Evolutionary conservation across 2,113 vertebrate genomes (phyloP).

Genomic region (Trinectes maculatus): DNA sequence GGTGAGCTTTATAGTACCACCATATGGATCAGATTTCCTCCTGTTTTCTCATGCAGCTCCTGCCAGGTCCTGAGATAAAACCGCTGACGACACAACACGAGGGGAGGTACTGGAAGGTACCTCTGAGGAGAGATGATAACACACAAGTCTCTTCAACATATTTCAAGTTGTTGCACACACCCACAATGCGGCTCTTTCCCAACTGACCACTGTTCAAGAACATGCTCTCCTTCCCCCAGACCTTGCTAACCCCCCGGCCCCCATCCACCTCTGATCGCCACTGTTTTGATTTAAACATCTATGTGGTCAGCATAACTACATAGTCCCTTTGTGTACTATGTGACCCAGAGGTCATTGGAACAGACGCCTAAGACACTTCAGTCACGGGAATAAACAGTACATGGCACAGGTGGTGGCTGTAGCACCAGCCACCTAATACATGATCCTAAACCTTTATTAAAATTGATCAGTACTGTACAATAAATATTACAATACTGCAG

Average conservation of each 20-base stretch:
- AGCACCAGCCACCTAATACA: too few relatives aligned
- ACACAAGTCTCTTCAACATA: conserved; percentile 73
- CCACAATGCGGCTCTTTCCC: conserved; percentile 60
- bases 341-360: conserved; percentile 72
- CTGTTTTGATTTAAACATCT: conserved; percentile 80
- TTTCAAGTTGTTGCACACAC: conserved; percentile 72
- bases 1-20: conserved; percentile 75
- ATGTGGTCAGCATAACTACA: conserved; percentile 70
- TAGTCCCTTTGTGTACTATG: conserved; percentile 67
- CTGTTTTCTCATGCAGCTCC: conserved; percentile 72
- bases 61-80: conserved; percentile 68
- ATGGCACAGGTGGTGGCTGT: too few relatives aligned
- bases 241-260: conserved; percentile 27
- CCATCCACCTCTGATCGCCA: conserved; percentile 41
- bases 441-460: too few relatives aligned
- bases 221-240: conserved; percentile 50
- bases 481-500: too few relatives aligned
- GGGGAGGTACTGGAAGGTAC: conserved; percentile 72
- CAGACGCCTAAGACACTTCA: conserved; percentile 63
- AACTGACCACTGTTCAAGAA: conserved; percentile 63
- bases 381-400: conserved; percentile 50
- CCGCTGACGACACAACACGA: conserved; percentile 74
- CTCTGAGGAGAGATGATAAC: conserved; percentile 82
- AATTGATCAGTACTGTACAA: too few relatives aligned
- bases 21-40: conserved; percentile 76